Base-by-base conservation (phyloP, 2,113 vertebrate species). In the Synchiropus splendidus region DNA sequence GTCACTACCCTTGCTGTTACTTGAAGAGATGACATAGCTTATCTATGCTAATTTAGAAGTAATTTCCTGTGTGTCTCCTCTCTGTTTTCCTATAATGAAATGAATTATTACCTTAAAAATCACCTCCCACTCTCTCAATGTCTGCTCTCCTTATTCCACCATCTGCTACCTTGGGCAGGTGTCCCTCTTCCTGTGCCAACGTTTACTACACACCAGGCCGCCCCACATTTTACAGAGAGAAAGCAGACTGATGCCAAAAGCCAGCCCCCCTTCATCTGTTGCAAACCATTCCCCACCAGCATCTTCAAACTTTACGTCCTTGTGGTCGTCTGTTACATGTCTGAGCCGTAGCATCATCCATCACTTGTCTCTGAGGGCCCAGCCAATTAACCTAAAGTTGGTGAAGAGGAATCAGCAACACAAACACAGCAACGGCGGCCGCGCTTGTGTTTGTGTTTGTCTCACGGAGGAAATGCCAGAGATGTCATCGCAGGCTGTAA, bases 111-210 rank as follows among this genome's bases (percentile, higher is more conserved):
- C 42, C 37, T 58, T 54, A 48, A 34, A 34, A 60, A 39, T 58
- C 27, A 36, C 38, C 14, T 6, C 11, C 14, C 31, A 1, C 35
- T 52, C 37, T 51, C 34, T 55, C 71, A 61, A 52, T 57, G 60
- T 71, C 54, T 59, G 60, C 48, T 16, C 51, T 48, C 36, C 48
- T 54, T 31, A 42, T 12, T 45, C 51, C 42, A 40, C 58, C 67
- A 72, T 69, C 65, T 72, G 72, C 42, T 61, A 48, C 51, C 46
- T 58, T 41, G 60, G 54, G 64, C 67, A 68, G 67, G 70, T 74
- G 64, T 55, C 60, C 48, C 36, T 58, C 40, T 42, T 53, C 64
- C 16, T 18, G 47, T 54, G 58, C 57, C 35, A 6, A 43, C 10
- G 1, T 5, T 21, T 43, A 42, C 48, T 57, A 44, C 42, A 32